Evolutionary conservation across 2,113 vertebrate genomes (phyloP).

Genomic region (Calidris pygmaea): DNA sequence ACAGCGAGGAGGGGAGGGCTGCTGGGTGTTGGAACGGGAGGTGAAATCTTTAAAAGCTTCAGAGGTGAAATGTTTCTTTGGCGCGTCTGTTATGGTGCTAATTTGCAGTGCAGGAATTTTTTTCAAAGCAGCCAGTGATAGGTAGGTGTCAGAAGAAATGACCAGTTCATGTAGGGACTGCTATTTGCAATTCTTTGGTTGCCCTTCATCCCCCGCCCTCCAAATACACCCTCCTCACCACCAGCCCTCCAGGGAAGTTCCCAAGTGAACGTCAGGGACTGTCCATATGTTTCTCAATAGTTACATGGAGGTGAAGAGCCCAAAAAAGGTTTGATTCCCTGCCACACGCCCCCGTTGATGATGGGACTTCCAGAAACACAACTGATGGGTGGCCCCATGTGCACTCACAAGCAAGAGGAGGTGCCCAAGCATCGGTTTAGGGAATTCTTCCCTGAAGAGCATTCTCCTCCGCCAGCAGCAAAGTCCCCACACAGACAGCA

Average conservation of each 20-base stretch:
- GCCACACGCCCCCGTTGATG: accelerated
- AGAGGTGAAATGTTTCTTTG: background rate
- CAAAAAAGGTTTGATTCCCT: background rate
- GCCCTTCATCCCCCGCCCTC: background rate
- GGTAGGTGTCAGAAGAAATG: background rate
- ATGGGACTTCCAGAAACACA: background rate
- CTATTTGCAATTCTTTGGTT: background rate
- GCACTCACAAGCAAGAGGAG: background rate
- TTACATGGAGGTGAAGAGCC: background rate
- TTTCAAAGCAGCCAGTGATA: background rate
- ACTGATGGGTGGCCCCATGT: accelerated
- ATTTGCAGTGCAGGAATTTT: background rate
- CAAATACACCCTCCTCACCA: background rate
- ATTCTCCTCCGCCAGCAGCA: background rate
- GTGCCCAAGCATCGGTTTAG: accelerated
- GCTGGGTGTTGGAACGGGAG: background rate
- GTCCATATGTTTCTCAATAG: background rate
- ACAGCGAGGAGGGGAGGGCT: background rate
- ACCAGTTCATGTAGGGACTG: background rate
- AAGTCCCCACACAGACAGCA: background rate
- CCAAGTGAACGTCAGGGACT: background rate
- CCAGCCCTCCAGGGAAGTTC: background rate
- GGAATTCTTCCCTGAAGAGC: background rate
- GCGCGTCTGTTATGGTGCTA: background rate
- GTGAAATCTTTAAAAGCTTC: background rate